These are phyloP conservation scores for Escarpia spicata DNA, from an alignment of 2,888 invertebrate species.

Conservation along the genomic window DNA sequence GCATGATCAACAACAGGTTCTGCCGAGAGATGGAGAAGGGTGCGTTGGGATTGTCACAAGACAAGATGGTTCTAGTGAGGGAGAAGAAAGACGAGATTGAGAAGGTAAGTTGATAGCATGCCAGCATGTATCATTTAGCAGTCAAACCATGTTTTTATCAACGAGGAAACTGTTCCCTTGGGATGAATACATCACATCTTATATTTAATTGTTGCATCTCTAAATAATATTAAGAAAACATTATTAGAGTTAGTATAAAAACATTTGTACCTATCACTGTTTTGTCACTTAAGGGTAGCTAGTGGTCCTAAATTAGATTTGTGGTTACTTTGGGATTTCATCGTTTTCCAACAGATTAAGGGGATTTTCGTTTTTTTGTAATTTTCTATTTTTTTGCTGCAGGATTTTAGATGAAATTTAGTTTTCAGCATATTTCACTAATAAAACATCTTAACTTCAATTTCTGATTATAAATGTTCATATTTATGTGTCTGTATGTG, in stretches of 20 bases:
- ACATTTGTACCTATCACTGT: background rate
- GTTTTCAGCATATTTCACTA: no score
- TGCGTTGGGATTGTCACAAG: slow-evolving; percentile 39
- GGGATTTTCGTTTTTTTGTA: no score
- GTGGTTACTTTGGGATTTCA: background rate
- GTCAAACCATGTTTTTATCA: background rate
- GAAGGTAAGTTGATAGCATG: slow-evolving; percentile 36
- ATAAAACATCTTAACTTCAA: no score
- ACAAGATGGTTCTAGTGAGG: slow-evolving; percentile 41
- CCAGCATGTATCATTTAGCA: background rate
- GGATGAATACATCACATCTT: background rate
- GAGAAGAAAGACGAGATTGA: slow-evolving; percentile 48
- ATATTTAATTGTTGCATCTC: background rate
- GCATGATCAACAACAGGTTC: slow-evolving; percentile 26
- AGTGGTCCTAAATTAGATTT: no score
- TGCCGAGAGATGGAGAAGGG: slow-evolving; percentile 33
- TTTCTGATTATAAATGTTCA: no score
- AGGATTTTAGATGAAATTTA: no score
- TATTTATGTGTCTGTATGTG: no score
- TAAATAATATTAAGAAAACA: background rate
- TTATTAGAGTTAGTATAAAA: background rate
- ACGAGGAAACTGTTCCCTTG: background rate
- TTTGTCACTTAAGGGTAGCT: background rate
- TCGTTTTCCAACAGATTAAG: no score
- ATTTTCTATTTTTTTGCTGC: no score